Percentiles rank a stretch among this genome's conserved stretches.
phyloP scores from a whole-genome alignment of 2,113 vertebrate species.

The Prietella phreatophila region DNA sequence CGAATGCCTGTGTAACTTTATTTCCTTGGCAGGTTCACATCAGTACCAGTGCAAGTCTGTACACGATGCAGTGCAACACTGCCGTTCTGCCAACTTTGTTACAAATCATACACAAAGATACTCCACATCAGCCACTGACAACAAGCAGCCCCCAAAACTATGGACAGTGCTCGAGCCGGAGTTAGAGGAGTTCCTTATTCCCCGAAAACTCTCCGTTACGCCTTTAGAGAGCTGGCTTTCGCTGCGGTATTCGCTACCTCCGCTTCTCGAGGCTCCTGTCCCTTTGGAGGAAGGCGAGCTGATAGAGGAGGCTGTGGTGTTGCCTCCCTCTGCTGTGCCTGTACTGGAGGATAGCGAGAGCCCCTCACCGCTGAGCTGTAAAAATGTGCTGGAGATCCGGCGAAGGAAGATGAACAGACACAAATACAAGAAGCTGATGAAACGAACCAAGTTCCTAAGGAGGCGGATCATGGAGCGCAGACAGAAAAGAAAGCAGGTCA shows the following conservation, averaged over 20 bases:
- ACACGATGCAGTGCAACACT: conserved; percentile 41
- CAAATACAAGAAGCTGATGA: conserved; percentile 87
- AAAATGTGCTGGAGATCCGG: conserved; percentile 86
- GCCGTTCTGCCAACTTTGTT: conserved; percentile 44
- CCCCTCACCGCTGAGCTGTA: conserved; percentile 69
- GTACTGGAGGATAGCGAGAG: conserved; percentile 58
- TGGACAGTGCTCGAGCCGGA: conserved; percentile 75
- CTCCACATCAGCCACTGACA: conserved; percentile 72
- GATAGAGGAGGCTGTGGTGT: conserved; percentile 61
- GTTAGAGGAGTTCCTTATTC: conserved; percentile 85
- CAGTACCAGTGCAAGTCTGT: conserved; percentile 52
- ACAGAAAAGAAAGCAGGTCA: conserved; percentile 76
- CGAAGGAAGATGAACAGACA: conserved; percentile 90
- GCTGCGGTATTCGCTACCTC: conserved; percentile 76
- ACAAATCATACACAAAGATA: conserved; percentile 49
- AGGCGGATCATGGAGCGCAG: conserved; percentile 75
- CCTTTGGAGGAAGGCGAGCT: conserved; percentile 56
- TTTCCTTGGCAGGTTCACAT: conserved; percentile 57
- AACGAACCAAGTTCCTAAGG: conserved; percentile 80
- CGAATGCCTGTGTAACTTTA: not conserved
- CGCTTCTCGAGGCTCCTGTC: conserved; percentile 58
- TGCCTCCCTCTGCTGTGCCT: conserved; percentile 57
- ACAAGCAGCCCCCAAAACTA: conserved; percentile 63
- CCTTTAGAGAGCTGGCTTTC: conserved; percentile 93
- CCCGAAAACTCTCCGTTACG: conserved; percentile 86